A percentile compares a stretch with the other conserved stretches of the same genome.
Evolutionary conservation across 2,113 vertebrate genomes (phyloP).

Genomic region (Xiphophorus maculatus): DNA sequence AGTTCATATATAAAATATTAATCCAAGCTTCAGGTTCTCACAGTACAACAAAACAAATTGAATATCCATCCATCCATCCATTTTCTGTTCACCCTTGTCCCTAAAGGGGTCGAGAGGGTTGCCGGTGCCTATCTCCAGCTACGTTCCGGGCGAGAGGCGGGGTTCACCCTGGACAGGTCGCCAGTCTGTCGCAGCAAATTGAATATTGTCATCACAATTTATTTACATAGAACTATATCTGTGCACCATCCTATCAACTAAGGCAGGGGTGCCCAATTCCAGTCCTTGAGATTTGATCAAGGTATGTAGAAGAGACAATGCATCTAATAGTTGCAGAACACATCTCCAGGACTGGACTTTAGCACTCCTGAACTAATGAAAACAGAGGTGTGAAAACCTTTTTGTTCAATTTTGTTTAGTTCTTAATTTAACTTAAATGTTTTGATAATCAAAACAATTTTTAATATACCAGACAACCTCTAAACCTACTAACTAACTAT

Average conservation of each 20-base stretch:
- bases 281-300: too few relatives aligned
- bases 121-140: too few relatives aligned
- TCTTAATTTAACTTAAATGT: not conserved
- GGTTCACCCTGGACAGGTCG: too few relatives aligned
- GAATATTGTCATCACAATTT: not conserved
- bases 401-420: not conserved
- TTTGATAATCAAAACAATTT: not conserved
- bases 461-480: not conserved
- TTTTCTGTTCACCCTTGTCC: too few relatives aligned
- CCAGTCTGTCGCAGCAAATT: not conserved
- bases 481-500: not conserved
- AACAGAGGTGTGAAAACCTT: too few relatives aligned
- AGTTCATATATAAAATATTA: not conserved
- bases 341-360: too few relatives aligned
- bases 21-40: not conserved
- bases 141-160: too few relatives aligned
- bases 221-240: not conserved
- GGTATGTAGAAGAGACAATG: too few relatives aligned
- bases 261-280: too few relatives aligned
- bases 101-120: too few relatives aligned
- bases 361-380: too few relatives aligned
- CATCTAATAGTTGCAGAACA: too few relatives aligned
- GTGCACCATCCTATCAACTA: not conserved
- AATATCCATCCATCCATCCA: not conserved
- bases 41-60: constrained; percentile 4